Evolutionary conservation across 2,113 vertebrate species (phyloP).

Genomic region (Aplodontia rufa): DNA sequence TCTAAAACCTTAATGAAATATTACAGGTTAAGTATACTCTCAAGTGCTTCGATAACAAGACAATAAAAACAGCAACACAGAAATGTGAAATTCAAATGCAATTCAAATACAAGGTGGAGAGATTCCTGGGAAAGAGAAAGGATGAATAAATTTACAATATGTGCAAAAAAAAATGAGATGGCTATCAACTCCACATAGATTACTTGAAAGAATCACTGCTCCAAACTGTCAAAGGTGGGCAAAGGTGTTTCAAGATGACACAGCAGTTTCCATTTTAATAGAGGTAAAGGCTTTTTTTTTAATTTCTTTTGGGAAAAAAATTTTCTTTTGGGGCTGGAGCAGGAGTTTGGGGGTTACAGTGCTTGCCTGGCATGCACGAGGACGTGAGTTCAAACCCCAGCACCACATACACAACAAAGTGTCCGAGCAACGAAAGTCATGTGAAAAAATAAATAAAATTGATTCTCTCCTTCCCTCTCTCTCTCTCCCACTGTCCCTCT

Average conservation of each 20-base stretch:
- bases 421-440: no score
- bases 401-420: no score
- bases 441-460: no score
- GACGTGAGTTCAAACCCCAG: no score
- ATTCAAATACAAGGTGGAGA: neutral
- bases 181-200: neutral
- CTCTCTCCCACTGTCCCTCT: no score
- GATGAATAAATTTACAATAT: slow-evolving; percentile 28
- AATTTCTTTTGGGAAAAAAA: no score
- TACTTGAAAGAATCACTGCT: neutral
- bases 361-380: no score
- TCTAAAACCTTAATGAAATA: slow-evolving; percentile 57
- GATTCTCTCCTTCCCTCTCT: no score
- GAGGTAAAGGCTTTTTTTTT: slow-evolving; percentile 1
- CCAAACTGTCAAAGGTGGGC: neutral
- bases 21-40: slow-evolving; percentile 54
- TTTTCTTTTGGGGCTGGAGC: no score
- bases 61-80: neutral
- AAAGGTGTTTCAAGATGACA: slow-evolving; percentile 5
- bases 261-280: neutral
- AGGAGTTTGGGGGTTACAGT: no score
- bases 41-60: slow-evolving; percentile 65
- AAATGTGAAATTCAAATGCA: neutral
- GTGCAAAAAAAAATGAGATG: neutral
- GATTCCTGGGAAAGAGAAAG: neutral